These are phyloP conservation scores for Biston betularia DNA, from an alignment of 2,888 invertebrate genomes.

Conservation along the genomic window DNA sequence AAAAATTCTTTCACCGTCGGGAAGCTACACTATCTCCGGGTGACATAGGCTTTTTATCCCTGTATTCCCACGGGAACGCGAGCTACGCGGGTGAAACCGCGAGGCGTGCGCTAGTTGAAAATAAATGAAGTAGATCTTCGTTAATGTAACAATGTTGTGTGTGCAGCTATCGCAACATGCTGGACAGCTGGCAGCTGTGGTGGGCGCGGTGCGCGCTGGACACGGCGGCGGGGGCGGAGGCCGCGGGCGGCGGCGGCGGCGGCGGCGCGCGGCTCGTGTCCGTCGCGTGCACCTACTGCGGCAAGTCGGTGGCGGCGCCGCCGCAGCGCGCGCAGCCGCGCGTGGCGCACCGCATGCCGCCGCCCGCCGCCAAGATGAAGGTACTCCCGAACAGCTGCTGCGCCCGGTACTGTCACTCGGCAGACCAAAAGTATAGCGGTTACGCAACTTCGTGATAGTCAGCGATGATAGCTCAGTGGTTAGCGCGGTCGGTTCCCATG, in stretches of 20 bases:
- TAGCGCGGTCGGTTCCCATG: too few species aligned
- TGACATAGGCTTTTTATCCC: too few species aligned
- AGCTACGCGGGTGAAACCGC: too few species aligned
- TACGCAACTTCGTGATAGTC: too few species aligned
- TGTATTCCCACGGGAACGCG: too few species aligned
- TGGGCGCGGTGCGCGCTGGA: slow-evolving; percentile 95
- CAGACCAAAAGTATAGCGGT: too few species aligned
- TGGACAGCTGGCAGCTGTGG: slow-evolving; percentile 97
- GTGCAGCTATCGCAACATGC: slow-evolving; percentile 91
- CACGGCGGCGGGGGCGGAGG: slow-evolving; percentile 82
- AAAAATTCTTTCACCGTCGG: too few species aligned
- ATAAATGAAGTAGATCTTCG: too few species aligned
- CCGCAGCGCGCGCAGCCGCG: slow-evolving; percentile 79
- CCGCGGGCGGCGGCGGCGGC: slow-evolving; percentile 87
- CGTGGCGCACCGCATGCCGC: slow-evolving; percentile 86
- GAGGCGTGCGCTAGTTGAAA: too few species aligned
- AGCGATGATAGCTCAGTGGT: too few species aligned
- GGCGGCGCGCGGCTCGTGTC: slow-evolving; percentile 70
- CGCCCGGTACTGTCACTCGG: too few species aligned
- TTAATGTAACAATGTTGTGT: background rate
- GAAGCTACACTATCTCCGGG: too few species aligned
- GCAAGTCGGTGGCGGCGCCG: slow-evolving; percentile 95
- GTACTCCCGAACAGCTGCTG: slow-evolving; percentile 67
- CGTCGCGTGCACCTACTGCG: slow-evolving; percentile 97
- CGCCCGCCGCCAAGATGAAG: slow-evolving; percentile 91